phyloP scores from a whole-genome alignment of 2,888 invertebrate genomes.

The Panorpa germanica region DNA sequence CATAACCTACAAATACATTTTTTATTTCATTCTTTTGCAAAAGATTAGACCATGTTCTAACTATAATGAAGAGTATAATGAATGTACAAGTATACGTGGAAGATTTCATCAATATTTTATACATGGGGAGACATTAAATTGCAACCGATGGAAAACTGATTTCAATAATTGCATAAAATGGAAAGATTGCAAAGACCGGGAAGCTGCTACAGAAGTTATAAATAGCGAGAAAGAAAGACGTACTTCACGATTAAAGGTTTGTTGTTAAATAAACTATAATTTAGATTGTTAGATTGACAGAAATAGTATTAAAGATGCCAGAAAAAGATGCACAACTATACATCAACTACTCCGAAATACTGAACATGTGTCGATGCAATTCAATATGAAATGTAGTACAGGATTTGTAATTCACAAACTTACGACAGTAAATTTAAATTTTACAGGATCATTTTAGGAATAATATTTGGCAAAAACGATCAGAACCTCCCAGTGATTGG shows the following conservation, averaged over 20 bases:
- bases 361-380: no score
- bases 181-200: slow-evolving; percentile 34
- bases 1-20: no score
- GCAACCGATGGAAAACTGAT: slow-evolving; percentile 63
- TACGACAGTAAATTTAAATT: no score
- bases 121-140: slow-evolving; percentile 51
- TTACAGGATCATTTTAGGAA: slow-evolving; percentile 58
- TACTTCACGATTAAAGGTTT: slow-evolving; percentile 34
- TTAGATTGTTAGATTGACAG: no score
- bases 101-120: slow-evolving; percentile 79
- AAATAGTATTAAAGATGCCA: no score
- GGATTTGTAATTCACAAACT: no score
- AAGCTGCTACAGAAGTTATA: slow-evolving; percentile 44
- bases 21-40: no score
- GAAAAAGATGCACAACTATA: no score
- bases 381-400: no score
- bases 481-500: slow-evolving; percentile 65
- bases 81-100: slow-evolving; percentile 54
- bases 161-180: slow-evolving; percentile 55
- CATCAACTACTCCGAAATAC: no score
- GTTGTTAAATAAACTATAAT: no score
- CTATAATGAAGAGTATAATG: slow-evolving; percentile 67
- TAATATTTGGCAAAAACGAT: slow-evolving; percentile 60
- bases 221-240: slow-evolving; percentile 51
- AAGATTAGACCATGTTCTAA: slow-evolving; percentile 63